Conservation (phyloP, 2,888 invertebrate genomes). For the Amiota minor region DNA sequence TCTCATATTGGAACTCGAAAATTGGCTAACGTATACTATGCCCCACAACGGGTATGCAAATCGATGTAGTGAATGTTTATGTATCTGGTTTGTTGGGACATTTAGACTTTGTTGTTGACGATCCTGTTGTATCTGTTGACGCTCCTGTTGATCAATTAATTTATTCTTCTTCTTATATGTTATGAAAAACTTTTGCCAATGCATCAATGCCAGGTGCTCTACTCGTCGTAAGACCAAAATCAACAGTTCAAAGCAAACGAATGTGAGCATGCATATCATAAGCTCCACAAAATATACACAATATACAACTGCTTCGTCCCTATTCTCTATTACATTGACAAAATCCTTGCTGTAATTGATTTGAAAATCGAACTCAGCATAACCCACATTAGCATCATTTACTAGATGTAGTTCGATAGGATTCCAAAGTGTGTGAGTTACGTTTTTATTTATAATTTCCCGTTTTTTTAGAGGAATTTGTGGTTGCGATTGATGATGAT, state of each 20-base stretch:
- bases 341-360: neutral
- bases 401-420: too few species aligned
- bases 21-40: neutral
- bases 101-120: neutral
- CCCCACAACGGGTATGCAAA: too few species aligned
- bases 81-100: neutral
- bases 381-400: too few species aligned
- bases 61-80: neutral
- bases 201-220: neutral
- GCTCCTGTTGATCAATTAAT: neutral
- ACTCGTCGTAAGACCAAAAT: neutral
- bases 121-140: neutral
- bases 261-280: neutral
- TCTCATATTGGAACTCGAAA: neutral
- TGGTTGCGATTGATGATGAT: neutral
- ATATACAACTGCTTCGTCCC: neutral
- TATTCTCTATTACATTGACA: neutral
- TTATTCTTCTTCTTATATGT: neutral
- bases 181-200: neutral
- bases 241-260: conserved; percentile 2
- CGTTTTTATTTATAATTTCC: too few species aligned
- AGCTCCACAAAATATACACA: neutral
- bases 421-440: too few species aligned
- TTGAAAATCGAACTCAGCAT: too few species aligned
- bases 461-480: too few species aligned